A percentile compares a stretch with the other conserved stretches of the same genome.
Conservation (phyloP, 2,888 invertebrate species). For the Agrypnus murinus region DNA sequence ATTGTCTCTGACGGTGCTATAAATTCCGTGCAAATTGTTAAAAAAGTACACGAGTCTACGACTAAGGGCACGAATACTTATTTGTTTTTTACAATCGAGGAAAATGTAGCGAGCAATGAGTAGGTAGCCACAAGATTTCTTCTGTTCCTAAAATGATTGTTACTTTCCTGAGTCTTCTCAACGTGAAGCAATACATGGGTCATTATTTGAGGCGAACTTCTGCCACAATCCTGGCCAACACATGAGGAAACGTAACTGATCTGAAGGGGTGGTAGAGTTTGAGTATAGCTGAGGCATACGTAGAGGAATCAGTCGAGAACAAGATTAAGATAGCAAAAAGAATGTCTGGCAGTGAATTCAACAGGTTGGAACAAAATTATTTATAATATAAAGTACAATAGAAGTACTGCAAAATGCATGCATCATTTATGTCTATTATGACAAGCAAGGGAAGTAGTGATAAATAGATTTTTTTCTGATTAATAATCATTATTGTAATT, state of each 20-base stretch:
- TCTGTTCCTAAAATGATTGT: neutral
- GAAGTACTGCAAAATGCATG: too few relatives aligned
- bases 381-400: neutral
- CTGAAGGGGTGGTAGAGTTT: neutral
- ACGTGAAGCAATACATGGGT: neutral
- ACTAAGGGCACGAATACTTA: too few relatives aligned
- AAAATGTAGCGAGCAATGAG: neutral
- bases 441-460: neutral
- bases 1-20: too few relatives aligned
- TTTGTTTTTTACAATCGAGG: slow-evolving; percentile 1
- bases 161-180: neutral
- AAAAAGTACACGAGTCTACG: neutral
- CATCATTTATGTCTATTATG: neutral
- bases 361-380: neutral
- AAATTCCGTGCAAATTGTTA: neutral
- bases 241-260: neutral
- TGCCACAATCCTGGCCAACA: neutral
- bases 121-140: neutral
- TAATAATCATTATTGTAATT: too few relatives aligned
- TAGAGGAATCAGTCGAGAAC: too few relatives aligned
- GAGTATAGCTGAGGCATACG: too few relatives aligned
- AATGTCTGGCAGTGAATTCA: neutral
- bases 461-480: too few relatives aligned
- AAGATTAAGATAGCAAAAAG: too few relatives aligned
- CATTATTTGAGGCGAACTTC: neutral